Conservation (phyloP, 2,888 invertebrate species). For the Limenitis camilla region DNA sequence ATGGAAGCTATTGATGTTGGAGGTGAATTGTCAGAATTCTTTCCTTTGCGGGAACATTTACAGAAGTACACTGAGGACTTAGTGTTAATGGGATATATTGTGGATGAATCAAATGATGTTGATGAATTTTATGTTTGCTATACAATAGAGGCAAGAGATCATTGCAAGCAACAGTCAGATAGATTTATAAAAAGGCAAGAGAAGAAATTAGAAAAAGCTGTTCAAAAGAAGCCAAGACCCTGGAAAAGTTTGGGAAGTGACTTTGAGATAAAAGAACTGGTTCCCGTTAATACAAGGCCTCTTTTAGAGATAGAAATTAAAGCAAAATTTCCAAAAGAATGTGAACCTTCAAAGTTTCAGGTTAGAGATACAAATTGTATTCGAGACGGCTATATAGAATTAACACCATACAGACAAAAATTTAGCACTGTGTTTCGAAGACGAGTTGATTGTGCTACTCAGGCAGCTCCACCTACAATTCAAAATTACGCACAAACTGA, state of each 20-base stretch:
- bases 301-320: constrained; percentile 80
- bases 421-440: constrained; percentile 73
- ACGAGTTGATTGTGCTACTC: constrained; percentile 73
- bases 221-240: constrained; percentile 69
- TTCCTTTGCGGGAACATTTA: constrained; percentile 49
- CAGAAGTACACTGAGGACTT: constrained; percentile 54
- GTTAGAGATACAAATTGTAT: constrained; percentile 72
- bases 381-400: constrained; percentile 80
- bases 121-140: constrained; percentile 83
- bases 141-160: constrained; percentile 71
- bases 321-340: constrained; percentile 73
- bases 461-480: constrained; percentile 69
- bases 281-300: constrained; percentile 70
- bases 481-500: constrained; percentile 78
- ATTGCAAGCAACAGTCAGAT: constrained; percentile 66
- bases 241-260: constrained; percentile 81
- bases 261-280: constrained; percentile 72
- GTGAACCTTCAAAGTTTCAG: constrained; percentile 61
- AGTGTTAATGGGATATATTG: constrained; percentile 79
- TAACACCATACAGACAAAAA: constrained; percentile 73
- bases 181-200: constrained; percentile 73
- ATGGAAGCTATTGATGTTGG: constrained; percentile 76
- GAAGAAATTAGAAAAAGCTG: constrained; percentile 70
- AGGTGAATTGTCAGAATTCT: constrained; percentile 67
- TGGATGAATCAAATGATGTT: constrained; percentile 73